Evolutionary conservation across 2,797 vertebrate genomes (phyloP), one percentile per base, ranked within the genome.

Genomic region (Somateria mollissima): DNA sequence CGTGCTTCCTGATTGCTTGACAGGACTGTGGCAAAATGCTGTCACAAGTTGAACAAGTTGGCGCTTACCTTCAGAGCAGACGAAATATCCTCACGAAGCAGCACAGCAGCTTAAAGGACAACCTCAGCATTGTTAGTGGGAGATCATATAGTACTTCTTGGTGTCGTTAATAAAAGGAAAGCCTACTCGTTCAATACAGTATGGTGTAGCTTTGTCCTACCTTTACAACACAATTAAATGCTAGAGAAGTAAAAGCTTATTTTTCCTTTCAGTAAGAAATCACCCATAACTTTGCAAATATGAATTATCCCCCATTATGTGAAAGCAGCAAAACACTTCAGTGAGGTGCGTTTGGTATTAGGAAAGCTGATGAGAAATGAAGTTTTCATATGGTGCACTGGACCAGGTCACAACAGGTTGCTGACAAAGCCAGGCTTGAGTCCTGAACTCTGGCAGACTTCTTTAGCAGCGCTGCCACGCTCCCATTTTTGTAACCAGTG

Each of bases 1-100:
- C 8, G 4, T 21, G 83, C 41, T 73, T 56, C 4, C 4, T 25
- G n/a, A 56, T 86, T 49, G 27, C 45, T 49, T 28, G 53, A 28
- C 27, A 34, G 47, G 36, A 27, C 30, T 36, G 1, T 3, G 21
- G 39, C 25, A 10, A 84, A 57, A 3, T 6, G 37, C 6, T 41
- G 36, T 32, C 49, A 62, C 41, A 66, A 92, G 64, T 87, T 79
- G 70, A 81, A 58, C 22, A 60, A 92, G 77, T 89, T 71, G 43
- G 18, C 8, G 3, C 22, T 67, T 60, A 70, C 45, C 90, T 87
- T 62, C 25, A 36, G 64, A 91, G 67, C 32, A 51, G 56, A 16
- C 36, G 30, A 64, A 84, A 62, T 64, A 58, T 45, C n/a, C 47
- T 74, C 24, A 3, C 0, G 41, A 53, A 58, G 62, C 19, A 36